These are phyloP conservation scores for Bradynema listronoti DNA, from an alignment of 1,140 invertebrate genomes.

Conservation along the genomic window DNA sequence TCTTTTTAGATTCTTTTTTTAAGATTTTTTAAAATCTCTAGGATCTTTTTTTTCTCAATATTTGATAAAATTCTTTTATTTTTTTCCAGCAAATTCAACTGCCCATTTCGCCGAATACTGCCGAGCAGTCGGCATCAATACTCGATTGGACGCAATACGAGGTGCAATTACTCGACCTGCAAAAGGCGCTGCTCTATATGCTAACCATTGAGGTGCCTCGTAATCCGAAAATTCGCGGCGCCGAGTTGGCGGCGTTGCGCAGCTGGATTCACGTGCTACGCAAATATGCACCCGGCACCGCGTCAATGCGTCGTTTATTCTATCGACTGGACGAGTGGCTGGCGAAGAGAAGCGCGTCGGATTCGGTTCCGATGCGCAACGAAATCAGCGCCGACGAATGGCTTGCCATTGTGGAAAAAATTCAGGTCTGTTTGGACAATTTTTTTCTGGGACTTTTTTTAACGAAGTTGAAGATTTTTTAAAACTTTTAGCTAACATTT, in stretches of 20 bases:
- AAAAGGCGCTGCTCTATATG: slow-evolving; percentile 34
- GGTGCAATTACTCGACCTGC: slow-evolving; percentile 42
- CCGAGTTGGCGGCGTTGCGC: slow-evolving; percentile 34
- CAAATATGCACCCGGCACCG: slow-evolving; percentile 52
- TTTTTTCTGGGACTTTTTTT: not conserved
- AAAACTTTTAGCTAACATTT: not conserved
- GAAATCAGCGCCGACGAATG: slow-evolving; percentile 47
- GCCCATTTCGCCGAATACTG: too few relatives aligned
- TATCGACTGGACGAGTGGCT: slow-evolving; percentile 53
- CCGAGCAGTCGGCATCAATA: not conserved
- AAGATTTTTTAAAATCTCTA: too few relatives aligned
- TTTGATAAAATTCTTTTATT: too few relatives aligned
- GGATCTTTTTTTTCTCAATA: too few relatives aligned
- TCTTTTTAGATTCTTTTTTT: too few relatives aligned
- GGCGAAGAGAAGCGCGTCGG: too few relatives aligned
- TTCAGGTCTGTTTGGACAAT: slow-evolving; percentile 25
- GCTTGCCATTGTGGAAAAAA: slow-evolving; percentile 43
- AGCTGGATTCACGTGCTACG: slow-evolving; percentile 49
- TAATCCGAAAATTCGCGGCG: slow-evolving; percentile 25
- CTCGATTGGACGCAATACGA: slow-evolving; percentile 42
- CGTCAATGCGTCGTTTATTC: slow-evolving; percentile 50
- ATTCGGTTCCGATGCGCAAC: too few relatives aligned
- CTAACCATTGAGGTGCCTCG: slow-evolving; percentile 39
- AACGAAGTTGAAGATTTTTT: not conserved
- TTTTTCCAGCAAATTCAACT: too few relatives aligned